phyloP scores from a whole-genome alignment of 2,113 vertebrate species.

The Rhinichthys klamathensis region DNA sequence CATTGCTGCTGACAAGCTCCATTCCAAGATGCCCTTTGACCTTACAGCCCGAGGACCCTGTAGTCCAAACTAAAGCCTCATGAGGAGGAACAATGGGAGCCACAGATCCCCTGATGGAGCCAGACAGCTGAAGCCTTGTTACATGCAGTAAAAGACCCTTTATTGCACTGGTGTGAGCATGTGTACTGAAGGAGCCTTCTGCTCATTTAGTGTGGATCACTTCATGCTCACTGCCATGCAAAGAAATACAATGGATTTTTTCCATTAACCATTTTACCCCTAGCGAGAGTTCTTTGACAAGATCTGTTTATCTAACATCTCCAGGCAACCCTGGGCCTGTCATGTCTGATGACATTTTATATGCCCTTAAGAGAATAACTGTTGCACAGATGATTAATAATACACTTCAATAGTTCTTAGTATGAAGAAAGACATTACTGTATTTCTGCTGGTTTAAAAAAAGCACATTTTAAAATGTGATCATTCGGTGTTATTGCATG shows the following conservation, averaged over 20 bases:
- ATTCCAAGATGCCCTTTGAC: conserved; percentile 67
- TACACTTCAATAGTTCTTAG: conserved; percentile 52
- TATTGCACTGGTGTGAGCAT: conserved; percentile 47
- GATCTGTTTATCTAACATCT: conserved; percentile 30
- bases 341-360: conserved; percentile 57
- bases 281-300: conserved; percentile 46
- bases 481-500: background rate
- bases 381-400: conserved; percentile 62
- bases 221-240: conserved; percentile 48
- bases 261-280: conserved; percentile 46
- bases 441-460: too few species aligned
- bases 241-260: conserved; percentile 47
- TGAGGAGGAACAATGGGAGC: conserved; percentile 69
- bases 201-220: conserved; percentile 46
- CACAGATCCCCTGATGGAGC: conserved; percentile 63
- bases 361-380: conserved; percentile 28
- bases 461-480: background rate
- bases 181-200: conserved; percentile 40
- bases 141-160: conserved; percentile 59
- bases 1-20: conserved; percentile 39
- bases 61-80: conserved; percentile 59
- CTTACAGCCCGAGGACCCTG: conserved; percentile 61
- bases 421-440: conserved; percentile 34
- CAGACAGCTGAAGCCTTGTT: conserved; percentile 67
- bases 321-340: conserved; percentile 34